These are phyloP conservation scores for Pherbina coryleti DNA, from an alignment of 2,888 invertebrate species.

Conservation along the genomic window DNA sequence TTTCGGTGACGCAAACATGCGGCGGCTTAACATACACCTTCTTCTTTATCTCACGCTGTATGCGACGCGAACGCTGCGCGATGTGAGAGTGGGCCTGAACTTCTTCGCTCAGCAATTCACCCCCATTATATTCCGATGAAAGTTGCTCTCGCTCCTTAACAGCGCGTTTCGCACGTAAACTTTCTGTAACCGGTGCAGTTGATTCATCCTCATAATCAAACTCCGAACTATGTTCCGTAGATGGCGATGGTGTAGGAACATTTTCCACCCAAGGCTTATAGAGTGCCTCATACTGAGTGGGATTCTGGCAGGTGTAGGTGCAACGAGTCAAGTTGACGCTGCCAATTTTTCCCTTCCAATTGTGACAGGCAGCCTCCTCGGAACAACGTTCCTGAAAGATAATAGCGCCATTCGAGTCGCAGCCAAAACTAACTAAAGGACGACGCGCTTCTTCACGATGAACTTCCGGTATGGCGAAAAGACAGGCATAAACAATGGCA, in stretches of 20 bases:
- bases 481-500: conserved; percentile 77
- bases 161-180: conserved; percentile 52
- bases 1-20: conserved; percentile 72
- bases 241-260: conserved; percentile 60
- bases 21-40: conserved; percentile 71
- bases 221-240: conserved; percentile 66
- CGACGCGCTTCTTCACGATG: conserved; percentile 72
- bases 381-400: conserved; percentile 82
- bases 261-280: conserved; percentile 65
- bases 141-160: conserved; percentile 35
- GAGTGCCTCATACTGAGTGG: conserved; percentile 66
- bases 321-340: conserved; percentile 77
- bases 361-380: conserved; percentile 76
- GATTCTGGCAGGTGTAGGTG: conserved; percentile 77
- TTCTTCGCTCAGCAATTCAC: conserved; percentile 57
- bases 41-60: conserved; percentile 52
- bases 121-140: conserved; percentile 54
- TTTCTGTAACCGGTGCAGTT: conserved; percentile 62
- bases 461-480: conserved; percentile 78
- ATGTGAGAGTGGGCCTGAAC: conserved; percentile 23
- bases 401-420: conserved; percentile 78
- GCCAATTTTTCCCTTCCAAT: conserved; percentile 77
- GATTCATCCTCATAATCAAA: conserved; percentile 69
- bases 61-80: conserved; percentile 42
- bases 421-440: conserved; percentile 79